Evolutionary conservation across 2,797 vertebrate genomes (phyloP).

Genomic region (Nyctalus aviator): DNA sequence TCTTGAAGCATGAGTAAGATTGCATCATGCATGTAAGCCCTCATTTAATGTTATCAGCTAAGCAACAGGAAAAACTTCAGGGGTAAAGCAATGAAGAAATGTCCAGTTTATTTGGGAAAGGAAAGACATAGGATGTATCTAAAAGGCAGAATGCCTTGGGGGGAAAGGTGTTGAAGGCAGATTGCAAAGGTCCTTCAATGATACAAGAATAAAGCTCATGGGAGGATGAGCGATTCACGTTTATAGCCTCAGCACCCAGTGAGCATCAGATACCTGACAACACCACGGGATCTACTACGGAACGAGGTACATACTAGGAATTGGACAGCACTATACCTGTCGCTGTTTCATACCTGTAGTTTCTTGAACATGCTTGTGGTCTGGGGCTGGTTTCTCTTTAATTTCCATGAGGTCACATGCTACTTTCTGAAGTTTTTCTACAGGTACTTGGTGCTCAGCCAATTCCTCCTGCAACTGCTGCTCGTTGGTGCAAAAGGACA

Average conservation of each 20-base stretch:
- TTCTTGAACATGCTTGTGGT: slow-evolving; percentile 89
- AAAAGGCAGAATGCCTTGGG: neutral
- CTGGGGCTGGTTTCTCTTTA: slow-evolving; percentile 92
- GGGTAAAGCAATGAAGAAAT: slow-evolving; percentile 17
- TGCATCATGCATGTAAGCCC: neutral
- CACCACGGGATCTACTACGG: neutral
- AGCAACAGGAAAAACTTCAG: slow-evolving; percentile 47
- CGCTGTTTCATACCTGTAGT: slow-evolving; percentile 90
- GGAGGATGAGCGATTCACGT: neutral
- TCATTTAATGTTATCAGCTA: neutral
- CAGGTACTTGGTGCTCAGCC: slow-evolving; percentile 93
- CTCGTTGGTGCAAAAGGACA: slow-evolving; percentile 62
- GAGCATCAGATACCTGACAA: neutral
- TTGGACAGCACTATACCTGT: neutral
- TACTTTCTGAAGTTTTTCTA: slow-evolving; percentile 95
- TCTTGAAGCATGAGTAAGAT: slow-evolving; percentile 41
- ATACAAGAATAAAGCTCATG: neutral
- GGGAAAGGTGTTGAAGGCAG: neutral
- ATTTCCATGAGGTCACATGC: slow-evolving; percentile 91
- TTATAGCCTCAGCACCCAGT: neutral
- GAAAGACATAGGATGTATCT: neutral
- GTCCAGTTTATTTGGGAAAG: neutral
- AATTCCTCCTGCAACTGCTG: slow-evolving; percentile 95
- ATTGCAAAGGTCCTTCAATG: neutral
- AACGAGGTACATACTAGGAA: neutral